phyloP scores from a whole-genome alignment of 2,888 invertebrate species.

The Drosophila borealis region DNA sequence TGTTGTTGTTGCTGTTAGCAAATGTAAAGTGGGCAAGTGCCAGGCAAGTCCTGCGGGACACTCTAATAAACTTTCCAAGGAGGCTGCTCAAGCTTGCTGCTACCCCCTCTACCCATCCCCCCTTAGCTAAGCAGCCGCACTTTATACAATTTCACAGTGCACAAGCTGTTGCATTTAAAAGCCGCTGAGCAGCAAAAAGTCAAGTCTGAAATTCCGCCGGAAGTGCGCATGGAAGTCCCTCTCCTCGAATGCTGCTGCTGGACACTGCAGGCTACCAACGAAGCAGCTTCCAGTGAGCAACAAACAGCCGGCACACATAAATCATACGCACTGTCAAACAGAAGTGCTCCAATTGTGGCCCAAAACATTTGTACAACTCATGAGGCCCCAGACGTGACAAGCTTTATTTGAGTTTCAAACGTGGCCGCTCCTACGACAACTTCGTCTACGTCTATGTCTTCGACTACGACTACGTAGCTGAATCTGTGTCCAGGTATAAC shows the following conservation, averaged over 20 bases:
- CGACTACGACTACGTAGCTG: conserved; percentile 11
- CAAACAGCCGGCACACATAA: conserved; percentile 72
- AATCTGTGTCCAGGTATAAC: conserved; percentile 57
- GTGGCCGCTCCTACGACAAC: conserved; percentile 67
- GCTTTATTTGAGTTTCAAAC: conserved; percentile 73
- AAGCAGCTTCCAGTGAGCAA: conserved; percentile 5
- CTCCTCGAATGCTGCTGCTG: conserved; percentile 8
- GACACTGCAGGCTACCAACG: conserved; percentile 11
- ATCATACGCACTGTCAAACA: conserved; percentile 83
- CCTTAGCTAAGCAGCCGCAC: conserved; percentile 35
- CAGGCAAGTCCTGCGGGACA: conserved; percentile 70
- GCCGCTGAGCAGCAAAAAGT: conserved; percentile 64
- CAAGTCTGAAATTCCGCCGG: conserved; percentile 74
- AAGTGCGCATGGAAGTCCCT: conserved; percentile 64
- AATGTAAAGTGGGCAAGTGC: conserved; percentile 70
- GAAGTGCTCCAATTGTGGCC: conserved; percentile 83
- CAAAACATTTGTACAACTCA: conserved; percentile 82
- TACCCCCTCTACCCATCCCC: not conserved
- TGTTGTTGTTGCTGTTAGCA: conserved; percentile 45
- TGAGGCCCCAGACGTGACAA: conserved; percentile 66
- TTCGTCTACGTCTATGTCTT: conserved; percentile 16
- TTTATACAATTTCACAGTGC: conserved; percentile 49
- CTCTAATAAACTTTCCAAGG: conserved; percentile 67
- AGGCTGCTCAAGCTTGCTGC: conserved; percentile 28
- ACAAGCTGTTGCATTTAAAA: conserved; percentile 70